Percentiles rank a stretch among this genome's conserved stretches.
These are phyloP conservation scores for Acanthopleura granulata DNA, from an alignment of 2,888 invertebrate species.

Conservation along the genomic window DNA sequence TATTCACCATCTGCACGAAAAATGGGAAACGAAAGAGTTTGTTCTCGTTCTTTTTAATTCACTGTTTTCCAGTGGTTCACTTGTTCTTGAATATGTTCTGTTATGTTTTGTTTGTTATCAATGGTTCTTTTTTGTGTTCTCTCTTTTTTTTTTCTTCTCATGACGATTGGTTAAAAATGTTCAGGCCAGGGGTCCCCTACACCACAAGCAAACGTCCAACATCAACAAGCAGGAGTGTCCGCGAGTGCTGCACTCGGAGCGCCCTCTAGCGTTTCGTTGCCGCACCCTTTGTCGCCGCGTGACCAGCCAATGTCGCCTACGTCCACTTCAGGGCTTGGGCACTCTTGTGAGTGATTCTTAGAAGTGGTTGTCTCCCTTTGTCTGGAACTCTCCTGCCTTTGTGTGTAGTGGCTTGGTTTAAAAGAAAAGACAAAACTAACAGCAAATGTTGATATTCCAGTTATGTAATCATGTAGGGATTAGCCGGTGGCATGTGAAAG, in stretches of 20 bases:
- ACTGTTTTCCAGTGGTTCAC: no score
- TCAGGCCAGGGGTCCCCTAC: conserved; percentile 42
- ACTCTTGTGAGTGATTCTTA: conserved; percentile 7
- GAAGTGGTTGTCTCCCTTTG: conserved; percentile 6
- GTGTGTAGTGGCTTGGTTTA: neutral
- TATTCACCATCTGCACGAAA: no score
- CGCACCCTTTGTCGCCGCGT: conserved; percentile 21
- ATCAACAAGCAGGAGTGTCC: conserved; percentile 31
- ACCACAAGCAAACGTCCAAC: conserved; percentile 41
- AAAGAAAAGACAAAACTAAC: no score
- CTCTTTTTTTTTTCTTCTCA: no score
- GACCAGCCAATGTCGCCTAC: conserved; percentile 40
- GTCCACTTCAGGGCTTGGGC: conserved; percentile 30
- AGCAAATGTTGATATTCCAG: no score
- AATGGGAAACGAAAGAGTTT: no score
- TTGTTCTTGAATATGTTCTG: no score
- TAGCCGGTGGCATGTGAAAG: no score
- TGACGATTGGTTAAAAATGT: conserved; percentile 32
- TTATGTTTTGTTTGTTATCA: no score
- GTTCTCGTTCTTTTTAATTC: no score
- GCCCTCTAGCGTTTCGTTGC: conserved; percentile 18
- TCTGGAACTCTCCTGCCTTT: conserved; percentile 1
- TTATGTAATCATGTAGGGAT: no score
- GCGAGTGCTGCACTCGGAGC: conserved; percentile 15
- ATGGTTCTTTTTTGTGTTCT: neutral